Percentiles rank a stretch among this genome's conserved stretches.
Evolutionary conservation across 2,113 vertebrate genomes (phyloP).

Genomic region (Halichoerus grypus): DNA sequence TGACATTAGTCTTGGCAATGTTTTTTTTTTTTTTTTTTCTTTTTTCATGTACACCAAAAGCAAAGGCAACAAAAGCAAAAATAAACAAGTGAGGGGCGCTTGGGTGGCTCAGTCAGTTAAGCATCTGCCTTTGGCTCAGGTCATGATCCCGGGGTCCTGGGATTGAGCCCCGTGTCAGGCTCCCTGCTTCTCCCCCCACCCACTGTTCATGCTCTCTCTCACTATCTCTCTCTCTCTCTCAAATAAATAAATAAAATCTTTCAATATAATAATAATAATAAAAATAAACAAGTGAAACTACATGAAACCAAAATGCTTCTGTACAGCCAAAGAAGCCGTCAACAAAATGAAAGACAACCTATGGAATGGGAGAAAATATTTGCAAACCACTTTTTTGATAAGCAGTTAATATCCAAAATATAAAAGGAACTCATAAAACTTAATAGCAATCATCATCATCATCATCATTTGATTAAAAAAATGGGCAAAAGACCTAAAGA

Average conservation of each 20-base stretch:
- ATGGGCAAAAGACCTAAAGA: not conserved
- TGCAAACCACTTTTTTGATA: not conserved
- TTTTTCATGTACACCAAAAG: not conserved
- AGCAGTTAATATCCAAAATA: not conserved
- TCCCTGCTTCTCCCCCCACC: not conserved
- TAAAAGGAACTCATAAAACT: not conserved
- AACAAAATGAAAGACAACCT: not conserved
- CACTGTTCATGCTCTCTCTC: not conserved
- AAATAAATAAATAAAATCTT: not conserved
- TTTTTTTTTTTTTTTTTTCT: not conserved
- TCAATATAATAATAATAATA: too few species aligned
- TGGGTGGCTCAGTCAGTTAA: not conserved
- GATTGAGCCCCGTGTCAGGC: too few species aligned
- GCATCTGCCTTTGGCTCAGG: not conserved
- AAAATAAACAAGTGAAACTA: not conserved
- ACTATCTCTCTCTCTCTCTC: not conserved
- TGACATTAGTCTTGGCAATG: not conserved
- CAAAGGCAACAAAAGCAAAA: not conserved
- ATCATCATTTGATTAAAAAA: not conserved
- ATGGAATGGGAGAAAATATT: not conserved
- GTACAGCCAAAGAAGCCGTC: not conserved
- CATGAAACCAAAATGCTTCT: not conserved
- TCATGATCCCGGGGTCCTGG: not conserved
- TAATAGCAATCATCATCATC: not conserved
- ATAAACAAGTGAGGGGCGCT: not conserved